phyloP scores from a whole-genome alignment of 2,888 invertebrate genomes.

The Phrixothrix hirtus region DNA sequence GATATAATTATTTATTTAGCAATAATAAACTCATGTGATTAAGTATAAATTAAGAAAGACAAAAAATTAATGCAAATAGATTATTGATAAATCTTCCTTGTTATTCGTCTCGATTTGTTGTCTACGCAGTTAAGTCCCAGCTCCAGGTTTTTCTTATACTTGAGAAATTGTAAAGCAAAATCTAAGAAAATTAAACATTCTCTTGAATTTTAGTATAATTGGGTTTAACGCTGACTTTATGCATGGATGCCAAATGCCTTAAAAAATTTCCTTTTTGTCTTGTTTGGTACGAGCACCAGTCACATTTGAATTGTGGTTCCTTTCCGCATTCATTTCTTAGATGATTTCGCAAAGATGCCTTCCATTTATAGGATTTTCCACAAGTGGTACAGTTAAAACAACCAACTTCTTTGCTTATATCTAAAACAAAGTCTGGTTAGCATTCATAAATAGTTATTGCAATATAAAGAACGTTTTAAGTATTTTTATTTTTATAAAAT shows the following conservation, averaged over 20 bases:
- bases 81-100: too few species aligned
- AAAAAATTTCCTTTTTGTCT: slow-evolving; percentile 9
- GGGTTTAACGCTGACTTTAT: background rate
- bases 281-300: slow-evolving; percentile 7
- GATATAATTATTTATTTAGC: too few species aligned
- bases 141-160: too few species aligned
- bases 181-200: too few species aligned
- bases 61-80: too few species aligned
- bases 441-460: background rate
- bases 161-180: too few species aligned
- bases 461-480: too few species aligned
- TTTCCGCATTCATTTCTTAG: slow-evolving; percentile 15
- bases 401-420: background rate
- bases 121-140: too few species aligned
- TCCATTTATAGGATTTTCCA: slow-evolving; percentile 41
- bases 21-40: too few species aligned
- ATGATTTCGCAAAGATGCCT: slow-evolving; percentile 18
- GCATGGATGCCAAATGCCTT: slow-evolving; percentile 3
- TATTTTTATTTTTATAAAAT: too few species aligned
- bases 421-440: background rate
- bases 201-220: background rate
- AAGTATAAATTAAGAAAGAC: too few species aligned
- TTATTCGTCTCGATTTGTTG: too few species aligned
- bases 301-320: slow-evolving; percentile 14
- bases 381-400: slow-evolving; percentile 8